Evolutionary conservation across 2,888 invertebrate species (phyloP).

Genomic region (Crocallis elinguaria): DNA sequence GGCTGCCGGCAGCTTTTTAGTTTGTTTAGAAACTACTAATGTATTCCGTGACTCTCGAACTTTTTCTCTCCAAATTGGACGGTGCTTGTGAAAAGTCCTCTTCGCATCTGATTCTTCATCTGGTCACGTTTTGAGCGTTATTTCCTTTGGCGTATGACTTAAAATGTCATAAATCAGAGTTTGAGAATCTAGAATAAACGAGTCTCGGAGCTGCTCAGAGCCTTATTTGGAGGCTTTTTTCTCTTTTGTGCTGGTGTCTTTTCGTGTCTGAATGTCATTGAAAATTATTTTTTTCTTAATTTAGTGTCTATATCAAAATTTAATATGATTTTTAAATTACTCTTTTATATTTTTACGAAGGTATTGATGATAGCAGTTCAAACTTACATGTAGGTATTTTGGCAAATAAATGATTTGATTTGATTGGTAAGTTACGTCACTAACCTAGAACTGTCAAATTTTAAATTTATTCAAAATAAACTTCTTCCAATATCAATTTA

Average conservation of each 20-base stretch:
- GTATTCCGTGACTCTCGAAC: slow-evolving; percentile 34
- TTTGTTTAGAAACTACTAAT: slow-evolving; percentile 40
- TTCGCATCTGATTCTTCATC: slow-evolving; percentile 31
- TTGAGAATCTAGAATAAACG: slow-evolving; percentile 46
- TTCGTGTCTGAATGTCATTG: slow-evolving; percentile 37
- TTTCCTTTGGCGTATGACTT: slow-evolving; percentile 33
- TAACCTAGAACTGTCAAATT: no score
- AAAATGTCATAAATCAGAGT: slow-evolving; percentile 38
- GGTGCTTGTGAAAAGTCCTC: slow-evolving; percentile 37
- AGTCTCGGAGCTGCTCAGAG: slow-evolving; percentile 35
- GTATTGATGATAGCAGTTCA: no score
- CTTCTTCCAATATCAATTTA: no score
- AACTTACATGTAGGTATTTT: no score
- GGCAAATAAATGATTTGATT: no score
- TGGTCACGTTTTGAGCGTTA: slow-evolving; percentile 39
- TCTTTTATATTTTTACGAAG: no score
- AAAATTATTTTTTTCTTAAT: slow-evolving; percentile 9
- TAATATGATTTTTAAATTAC: neutral
- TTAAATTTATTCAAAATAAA: no score
- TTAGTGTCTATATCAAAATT: neutral
- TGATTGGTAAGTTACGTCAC: no score
- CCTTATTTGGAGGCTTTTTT: slow-evolving; percentile 33
- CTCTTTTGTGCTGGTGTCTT: slow-evolving; percentile 36
- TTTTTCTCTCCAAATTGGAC: slow-evolving; percentile 40
- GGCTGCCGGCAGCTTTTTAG: slow-evolving; percentile 23